phyloP scores from a whole-genome alignment of 2,888 invertebrate genomes.

The Drosophila buzzatii region DNA sequence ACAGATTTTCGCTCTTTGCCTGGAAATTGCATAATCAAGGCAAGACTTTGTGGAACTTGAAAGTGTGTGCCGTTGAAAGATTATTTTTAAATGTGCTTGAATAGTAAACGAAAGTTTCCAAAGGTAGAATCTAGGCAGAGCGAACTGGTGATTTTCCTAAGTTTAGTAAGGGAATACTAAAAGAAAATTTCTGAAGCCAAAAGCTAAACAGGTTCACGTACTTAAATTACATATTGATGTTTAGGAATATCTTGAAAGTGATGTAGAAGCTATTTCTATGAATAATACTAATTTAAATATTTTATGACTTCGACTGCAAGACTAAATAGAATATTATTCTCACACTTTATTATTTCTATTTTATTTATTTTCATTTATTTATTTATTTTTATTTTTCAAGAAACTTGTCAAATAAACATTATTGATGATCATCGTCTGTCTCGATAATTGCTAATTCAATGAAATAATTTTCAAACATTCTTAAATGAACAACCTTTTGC shows the following conservation, averaged over 20 bases:
- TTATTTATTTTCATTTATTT: no score
- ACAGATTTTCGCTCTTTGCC: constrained; percentile 20
- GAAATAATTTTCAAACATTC: constrained; percentile 4
- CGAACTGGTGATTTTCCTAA: no score
- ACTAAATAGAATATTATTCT: not conserved
- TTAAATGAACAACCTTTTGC: constrained; percentile 21
- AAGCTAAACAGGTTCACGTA: not conserved
- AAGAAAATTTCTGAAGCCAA: not conserved
- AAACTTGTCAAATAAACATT: not conserved
- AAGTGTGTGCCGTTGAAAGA: not conserved
- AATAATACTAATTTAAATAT: no score
- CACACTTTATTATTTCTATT: no score
- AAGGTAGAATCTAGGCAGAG: not conserved
- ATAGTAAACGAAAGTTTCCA: not conserved
- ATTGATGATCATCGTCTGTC: not conserved
- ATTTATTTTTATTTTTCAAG: not conserved
- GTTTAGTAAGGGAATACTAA: not conserved
- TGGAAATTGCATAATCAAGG: constrained; percentile 14
- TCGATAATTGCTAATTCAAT: constrained; percentile 13
- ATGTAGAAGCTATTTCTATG: no score
- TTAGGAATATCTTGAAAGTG: no score
- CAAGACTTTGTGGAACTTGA: not conserved
- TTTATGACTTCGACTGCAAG: not conserved
- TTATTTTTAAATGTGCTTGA: not conserved
- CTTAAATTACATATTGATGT: not conserved